Base-by-base conservation (phyloP, 2,888 invertebrate species). In the Idaea biselata region DNA sequence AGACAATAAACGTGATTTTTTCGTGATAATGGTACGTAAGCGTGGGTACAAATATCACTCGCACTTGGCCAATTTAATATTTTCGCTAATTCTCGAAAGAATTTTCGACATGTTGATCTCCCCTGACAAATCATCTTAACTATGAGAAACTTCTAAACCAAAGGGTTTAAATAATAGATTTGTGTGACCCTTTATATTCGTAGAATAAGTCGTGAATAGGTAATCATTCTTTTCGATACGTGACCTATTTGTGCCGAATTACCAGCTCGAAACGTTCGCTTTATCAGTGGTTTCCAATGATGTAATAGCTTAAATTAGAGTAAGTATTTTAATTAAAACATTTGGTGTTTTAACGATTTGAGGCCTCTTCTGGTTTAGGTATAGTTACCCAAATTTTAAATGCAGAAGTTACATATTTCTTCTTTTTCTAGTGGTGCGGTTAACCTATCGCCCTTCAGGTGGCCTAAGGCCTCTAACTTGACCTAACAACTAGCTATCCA, bases 91-190 rank as follows among this genome's bases (percentile, higher is more conserved):
- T 11, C 44, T 44, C 14, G 44, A 44, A 8, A 8, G 0, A 7
- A 5, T 44, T 44, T 44, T 11, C 44, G 44, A 68, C 65, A 69
- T 66, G 68, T 32, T 67, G 33, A 31, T 57, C 64, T 62, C 59
- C 59, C 58, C 67, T 68, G 69, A 63, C 65, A 59, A 63, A 70
- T 71, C 44, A 44, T 70, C 68, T 69, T 66, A 70, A 73, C 70
- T 63, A 62, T 69, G 64, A 63, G 66, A 68, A 66, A 60, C 33
- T 63, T 60, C 61, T 58, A 44, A 63, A 56, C 69, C 68, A 66
- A 76, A 72, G 74, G 76, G 74, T 73, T 77, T 72, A 56, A 31
- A 61, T 60, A 63, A 64, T 61, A 53, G 31, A 18, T 59, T 60
- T n/a, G 58, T 58, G 55, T 65, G 63, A 63, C 66, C 66, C 63